Base-by-base conservation (phyloP, 2,888 invertebrate genomes). In the Podotricha telesiphe region DNA sequence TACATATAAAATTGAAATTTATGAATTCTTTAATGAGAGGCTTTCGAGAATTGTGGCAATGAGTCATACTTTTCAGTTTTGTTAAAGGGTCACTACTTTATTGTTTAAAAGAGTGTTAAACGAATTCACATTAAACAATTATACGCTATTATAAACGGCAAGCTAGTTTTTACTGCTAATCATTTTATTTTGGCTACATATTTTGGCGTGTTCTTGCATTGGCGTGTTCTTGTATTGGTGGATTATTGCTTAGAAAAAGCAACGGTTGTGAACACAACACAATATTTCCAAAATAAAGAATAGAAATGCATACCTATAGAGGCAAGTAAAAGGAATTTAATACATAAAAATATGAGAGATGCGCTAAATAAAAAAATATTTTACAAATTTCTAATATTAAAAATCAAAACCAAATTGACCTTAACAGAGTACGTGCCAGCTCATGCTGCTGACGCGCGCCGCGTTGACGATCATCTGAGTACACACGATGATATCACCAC, bases 401-500 rank as follows among this genome's bases (percentile, higher is more conserved):
- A 50, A 50, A 1, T 22, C 1, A 50, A 13, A 6, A 50, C n/a
- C n/a, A 22, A 45, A 59, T 59, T 59, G 59, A 59, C 59, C 59
- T 59, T 59, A 59, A 59, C 45, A n/a, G 62, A 55, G 68, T 65
- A 65, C 70, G 56, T 75, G 84, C 82, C 83, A 85, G 80, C 84
- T 83, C 83, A 84, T 77, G 78, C 76, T 50, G 75, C 74, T 65
- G 64, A 42, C 59, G 20, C 59, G 51, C 50, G 63, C 48, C 48
- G 56, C 68, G 50, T 61, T 67, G 74, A 77, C 73, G 48, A 67
- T 83, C 88, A 88, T 82, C 86, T 89, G 88, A 79, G 77, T 80
- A 88, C 87, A 89, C 77, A 84, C 50, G 82, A 78, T 89, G 89
- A 88, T 86, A 85, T 90, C 90, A 90, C 71, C 75, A 56, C 67